Base-by-base conservation (phyloP, 1,140 invertebrate species). In the Teleogryllus occipitalis region DNA sequence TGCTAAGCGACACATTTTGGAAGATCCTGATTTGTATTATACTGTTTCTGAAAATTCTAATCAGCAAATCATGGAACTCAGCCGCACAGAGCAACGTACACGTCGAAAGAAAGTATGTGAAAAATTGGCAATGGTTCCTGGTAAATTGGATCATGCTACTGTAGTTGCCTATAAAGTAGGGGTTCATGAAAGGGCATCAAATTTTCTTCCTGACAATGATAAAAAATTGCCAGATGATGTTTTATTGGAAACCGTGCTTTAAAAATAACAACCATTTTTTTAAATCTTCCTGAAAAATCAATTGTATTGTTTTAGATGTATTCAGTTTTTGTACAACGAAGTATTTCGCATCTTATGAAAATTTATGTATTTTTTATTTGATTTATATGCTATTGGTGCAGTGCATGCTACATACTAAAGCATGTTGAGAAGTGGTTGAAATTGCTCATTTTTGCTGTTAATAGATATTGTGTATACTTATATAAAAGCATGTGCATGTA, bases 91-190 rank as follows among this genome's bases (percentile, higher is more conserved):
- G 80, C 92, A 93, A 83, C 89, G 92, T 78, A 86, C 88, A 74
- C 87, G 92, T 81, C 87, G 93, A 47, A 90, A 92, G 83, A 90
- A 90, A 81, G 91, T 93, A 78, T 87, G 93, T 82, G 92, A 93
- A 84, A 94, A 89, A 87, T 89, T 91, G 82, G 90, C 91, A 78
- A 86, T 91, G 84, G 91, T 97, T 81, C 95, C 96, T 4, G 96
- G 96, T n/a, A 97, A 98, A 86, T 86, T 97, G 79, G 96, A 97
- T 86, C 96, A 97, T 86, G 96, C 96, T 22, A 94, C 94, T 10
- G 91, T 96, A 22, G 93, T 96, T 74, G 95, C 95, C 0, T 96
- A 93, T 83, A 91, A 92, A 82, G 92, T 96, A 27, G 92, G 54
- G 18, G 18, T 65, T 2, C 18, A 14, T 10, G 18, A 65, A 65